Conservation (phyloP, 2,797 vertebrate species). For the Leptodactylus fallax region DNA sequence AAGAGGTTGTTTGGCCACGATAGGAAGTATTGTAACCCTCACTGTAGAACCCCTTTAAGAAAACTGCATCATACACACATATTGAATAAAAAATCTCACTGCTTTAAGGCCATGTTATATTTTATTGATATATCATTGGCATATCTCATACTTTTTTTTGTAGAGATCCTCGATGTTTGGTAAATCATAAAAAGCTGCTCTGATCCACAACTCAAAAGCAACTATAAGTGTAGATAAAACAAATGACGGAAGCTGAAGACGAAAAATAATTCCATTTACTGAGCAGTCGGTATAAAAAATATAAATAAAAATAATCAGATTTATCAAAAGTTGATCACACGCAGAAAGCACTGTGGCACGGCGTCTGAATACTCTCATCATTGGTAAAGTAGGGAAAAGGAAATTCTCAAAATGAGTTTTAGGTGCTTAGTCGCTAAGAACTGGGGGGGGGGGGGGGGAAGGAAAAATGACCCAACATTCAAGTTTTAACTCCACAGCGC, state of each 20-base stretch:
- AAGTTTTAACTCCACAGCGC: background rate
- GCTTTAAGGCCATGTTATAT: constrained; percentile 35
- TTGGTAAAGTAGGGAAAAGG: background rate
- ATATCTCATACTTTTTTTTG: constrained; percentile 25
- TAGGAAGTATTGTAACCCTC: no score
- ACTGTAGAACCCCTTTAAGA: no score
- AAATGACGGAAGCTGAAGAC: background rate
- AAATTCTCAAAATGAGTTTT: background rate
- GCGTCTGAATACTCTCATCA: background rate
- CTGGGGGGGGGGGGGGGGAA: background rate
- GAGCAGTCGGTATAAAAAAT: constrained; percentile 49
- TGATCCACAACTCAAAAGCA: background rate
- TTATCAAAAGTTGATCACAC: constrained; percentile 28
- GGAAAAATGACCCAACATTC: background rate
- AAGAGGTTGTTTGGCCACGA: no score
- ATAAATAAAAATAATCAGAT: constrained; percentile 47
- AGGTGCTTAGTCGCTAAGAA: background rate
- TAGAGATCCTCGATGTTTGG: background rate
- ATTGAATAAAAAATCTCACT: background rate
- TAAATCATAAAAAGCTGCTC: constrained; percentile 5
- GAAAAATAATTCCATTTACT: constrained; percentile 22
- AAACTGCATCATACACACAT: background rate
- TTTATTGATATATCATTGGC: constrained; percentile 35
- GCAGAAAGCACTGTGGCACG: background rate
- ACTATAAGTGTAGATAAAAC: background rate